Evolutionary conservation across 1,140 invertebrate species (phyloP).

Genomic region (Ridgeia piscesae): DNA sequence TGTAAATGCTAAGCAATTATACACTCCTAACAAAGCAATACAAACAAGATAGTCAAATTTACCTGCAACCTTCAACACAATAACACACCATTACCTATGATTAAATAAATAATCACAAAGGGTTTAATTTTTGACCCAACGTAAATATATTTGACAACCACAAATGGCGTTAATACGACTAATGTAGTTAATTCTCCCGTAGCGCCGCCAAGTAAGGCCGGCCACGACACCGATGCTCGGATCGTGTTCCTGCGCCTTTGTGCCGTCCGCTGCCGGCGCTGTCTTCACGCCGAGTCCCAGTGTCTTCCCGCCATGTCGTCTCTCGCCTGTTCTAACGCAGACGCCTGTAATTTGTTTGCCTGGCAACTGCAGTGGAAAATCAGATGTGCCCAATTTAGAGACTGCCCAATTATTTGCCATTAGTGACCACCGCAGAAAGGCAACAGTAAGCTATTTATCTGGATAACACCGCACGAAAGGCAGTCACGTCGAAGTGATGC

Average conservation of each 20-base stretch:
- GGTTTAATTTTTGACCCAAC: not conserved
- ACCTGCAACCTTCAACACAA: not conserved
- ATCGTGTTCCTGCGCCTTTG: not conserved
- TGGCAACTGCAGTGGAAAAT: not conserved
- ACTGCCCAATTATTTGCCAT: not conserved
- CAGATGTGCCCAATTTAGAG: not conserved
- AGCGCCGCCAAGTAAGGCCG: not conserved
- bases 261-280: too few relatives aligned
- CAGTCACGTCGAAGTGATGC: not conserved
- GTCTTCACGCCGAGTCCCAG: not conserved
- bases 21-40: not conserved
- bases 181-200: not conserved
- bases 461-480: not conserved
- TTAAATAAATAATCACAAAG: not conserved
- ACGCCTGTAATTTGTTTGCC: not conserved
- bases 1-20: too few relatives aligned
- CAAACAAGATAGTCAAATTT: not conserved
- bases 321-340: not conserved
- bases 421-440: not conserved
- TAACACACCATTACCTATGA: not conserved
- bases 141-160: not conserved
- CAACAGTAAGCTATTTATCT: not conserved
- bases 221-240: too few relatives aligned
- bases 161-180: not conserved
- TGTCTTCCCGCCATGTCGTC: not conserved